A percentile compares a stretch with the other conserved stretches of the same genome.
Conservation (phyloP, 2,113 vertebrate genomes). For the Corvus hawaiiensis region DNA sequence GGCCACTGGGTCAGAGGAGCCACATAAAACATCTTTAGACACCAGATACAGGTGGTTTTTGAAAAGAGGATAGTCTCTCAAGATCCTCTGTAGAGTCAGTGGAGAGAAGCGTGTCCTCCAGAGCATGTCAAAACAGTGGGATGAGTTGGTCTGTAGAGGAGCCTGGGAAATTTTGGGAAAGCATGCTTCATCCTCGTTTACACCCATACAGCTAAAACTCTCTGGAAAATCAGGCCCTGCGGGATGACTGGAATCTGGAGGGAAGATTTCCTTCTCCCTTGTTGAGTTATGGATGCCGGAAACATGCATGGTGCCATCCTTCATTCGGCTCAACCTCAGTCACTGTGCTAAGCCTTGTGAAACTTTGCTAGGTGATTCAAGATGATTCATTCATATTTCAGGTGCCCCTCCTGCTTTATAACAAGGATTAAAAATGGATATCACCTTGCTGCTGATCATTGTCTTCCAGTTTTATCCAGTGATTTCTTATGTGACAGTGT, state of each 20-base stretch:
- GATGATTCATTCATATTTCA: neutral
- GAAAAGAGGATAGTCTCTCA: neutral
- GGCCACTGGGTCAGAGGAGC: neutral
- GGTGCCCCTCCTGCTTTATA: neutral
- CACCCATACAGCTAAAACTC: neutral
- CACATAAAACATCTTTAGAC: neutral
- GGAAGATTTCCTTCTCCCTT: neutral
- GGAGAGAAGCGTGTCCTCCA: neutral
- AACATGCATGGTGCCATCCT: rapidly evolving
- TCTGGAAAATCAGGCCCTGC: neutral
- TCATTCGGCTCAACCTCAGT: neutral
- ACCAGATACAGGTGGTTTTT: neutral
- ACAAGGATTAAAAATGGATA: neutral
- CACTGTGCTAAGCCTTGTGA: neutral
- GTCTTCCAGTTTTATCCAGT: neutral
- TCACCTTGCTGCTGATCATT: neutral
- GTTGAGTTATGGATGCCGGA: neutral
- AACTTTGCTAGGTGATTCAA: neutral
- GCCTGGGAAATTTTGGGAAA: neutral
- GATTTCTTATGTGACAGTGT: neutral
- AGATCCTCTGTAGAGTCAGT: neutral
- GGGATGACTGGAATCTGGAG: neutral
- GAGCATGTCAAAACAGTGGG: neutral
- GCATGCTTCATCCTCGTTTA: neutral
- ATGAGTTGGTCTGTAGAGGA: neutral